phyloP scores from a whole-genome alignment of 2,888 invertebrate genomes.

The Gastracanthus pulcherrimus region DNA sequence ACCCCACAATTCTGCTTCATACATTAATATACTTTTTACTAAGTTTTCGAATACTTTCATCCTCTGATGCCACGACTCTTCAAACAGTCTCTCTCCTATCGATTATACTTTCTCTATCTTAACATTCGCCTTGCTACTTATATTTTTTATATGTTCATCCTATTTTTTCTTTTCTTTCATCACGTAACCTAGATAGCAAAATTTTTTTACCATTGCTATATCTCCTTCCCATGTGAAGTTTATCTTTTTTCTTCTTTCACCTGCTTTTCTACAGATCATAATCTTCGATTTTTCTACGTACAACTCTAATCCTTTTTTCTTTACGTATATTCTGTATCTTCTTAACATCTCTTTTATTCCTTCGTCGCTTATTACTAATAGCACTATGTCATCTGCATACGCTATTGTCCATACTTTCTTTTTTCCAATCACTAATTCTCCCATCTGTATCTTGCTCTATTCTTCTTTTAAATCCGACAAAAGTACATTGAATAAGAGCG shows the following conservation, averaged over 20 bases:
- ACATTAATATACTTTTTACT: too few relatives aligned
- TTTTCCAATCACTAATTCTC: not conserved
- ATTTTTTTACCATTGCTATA: not conserved
- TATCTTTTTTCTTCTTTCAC: constrained; percentile 6
- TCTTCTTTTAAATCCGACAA: constrained; percentile 54
- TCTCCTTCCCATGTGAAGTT: not conserved
- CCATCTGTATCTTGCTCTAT: not conserved
- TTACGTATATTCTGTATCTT: too few relatives aligned
- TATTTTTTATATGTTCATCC: not conserved
- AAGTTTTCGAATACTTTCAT: too few relatives aligned
- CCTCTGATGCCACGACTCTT: too few relatives aligned
- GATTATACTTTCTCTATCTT: too few relatives aligned
- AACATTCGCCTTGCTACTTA: too few relatives aligned
- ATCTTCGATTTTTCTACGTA: constrained; percentile 6
- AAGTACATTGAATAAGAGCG: constrained; percentile 45
- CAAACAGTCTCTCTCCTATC: too few relatives aligned
- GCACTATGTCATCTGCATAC: not conserved
- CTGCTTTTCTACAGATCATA: not conserved
- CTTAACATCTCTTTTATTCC: not conserved
- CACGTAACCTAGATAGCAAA: not conserved
- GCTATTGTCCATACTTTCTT: not conserved
- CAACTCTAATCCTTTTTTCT: not conserved
- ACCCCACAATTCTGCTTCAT: too few relatives aligned
- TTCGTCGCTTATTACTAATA: not conserved
- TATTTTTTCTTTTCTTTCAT: not conserved